These are phyloP conservation scores for Sparus aurata DNA, from an alignment of 2,797 vertebrate species.

Conservation along the genomic window DNA sequence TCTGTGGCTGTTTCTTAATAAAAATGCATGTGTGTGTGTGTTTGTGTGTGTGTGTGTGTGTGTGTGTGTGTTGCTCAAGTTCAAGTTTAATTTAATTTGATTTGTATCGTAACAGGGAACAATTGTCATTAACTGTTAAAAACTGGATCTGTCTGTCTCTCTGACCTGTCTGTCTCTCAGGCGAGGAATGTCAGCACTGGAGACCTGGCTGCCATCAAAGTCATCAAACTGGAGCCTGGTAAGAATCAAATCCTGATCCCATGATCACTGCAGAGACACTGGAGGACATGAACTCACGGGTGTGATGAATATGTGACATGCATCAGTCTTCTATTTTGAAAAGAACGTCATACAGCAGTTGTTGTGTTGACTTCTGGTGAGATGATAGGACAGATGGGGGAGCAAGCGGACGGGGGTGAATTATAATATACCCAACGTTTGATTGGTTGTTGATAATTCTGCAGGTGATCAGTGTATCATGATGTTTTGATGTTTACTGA, in stretches of 20 bases:
- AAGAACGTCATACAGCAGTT: no score
- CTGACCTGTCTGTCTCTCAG: not conserved
- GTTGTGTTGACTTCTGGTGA: no score
- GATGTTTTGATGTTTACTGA: not conserved
- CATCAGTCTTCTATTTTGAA: no score
- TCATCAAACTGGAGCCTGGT: conserved; percentile 20
- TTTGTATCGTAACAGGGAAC: not conserved
- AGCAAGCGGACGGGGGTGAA: no score
- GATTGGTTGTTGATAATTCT: not conserved
- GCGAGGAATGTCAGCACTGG: not conserved
- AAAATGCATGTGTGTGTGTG: not conserved
- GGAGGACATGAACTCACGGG: no score
- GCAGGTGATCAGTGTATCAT: not conserved
- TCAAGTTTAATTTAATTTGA: not conserved
- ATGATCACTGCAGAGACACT: not conserved
- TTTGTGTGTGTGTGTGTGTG: conserved; percentile 7
- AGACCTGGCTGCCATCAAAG: conserved; percentile 24
- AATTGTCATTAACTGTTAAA: not conserved
- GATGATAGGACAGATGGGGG: no score
- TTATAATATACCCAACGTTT: not conserved
- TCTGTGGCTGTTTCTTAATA: no score
- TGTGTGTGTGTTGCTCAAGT: not conserved
- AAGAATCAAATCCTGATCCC: not conserved
- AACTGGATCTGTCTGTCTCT: not conserved
- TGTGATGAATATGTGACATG: no score